Conservation (phyloP, 2,888 invertebrate species). For the Corythucha ciliata region DNA sequence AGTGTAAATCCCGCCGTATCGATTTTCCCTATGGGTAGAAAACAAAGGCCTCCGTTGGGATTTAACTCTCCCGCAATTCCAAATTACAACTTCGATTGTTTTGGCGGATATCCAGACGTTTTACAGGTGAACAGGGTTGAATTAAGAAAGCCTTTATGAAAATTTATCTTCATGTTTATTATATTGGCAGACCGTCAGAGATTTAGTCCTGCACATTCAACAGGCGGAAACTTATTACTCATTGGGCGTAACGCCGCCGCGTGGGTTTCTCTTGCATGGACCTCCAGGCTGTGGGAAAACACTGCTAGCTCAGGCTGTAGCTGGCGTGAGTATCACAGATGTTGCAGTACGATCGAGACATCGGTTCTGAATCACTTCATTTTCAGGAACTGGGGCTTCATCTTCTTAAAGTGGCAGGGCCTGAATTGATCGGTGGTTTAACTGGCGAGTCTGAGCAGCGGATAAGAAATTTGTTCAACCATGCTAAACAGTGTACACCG, state of each 20-base stretch:
- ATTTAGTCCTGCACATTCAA: slow-evolving; percentile 72
- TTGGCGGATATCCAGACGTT: slow-evolving; percentile 72
- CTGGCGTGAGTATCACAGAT: slow-evolving; percentile 55
- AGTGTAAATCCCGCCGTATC: slow-evolving; percentile 10
- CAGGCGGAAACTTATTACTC: slow-evolving; percentile 81
- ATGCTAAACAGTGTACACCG: slow-evolving; percentile 62
- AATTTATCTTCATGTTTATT: slow-evolving; percentile 20
- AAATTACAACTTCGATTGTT: slow-evolving; percentile 57
- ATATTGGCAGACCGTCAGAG: slow-evolving; percentile 52
- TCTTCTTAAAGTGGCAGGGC: slow-evolving; percentile 77
- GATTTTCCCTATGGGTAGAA: slow-evolving; percentile 7
- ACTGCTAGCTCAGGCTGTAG: slow-evolving; percentile 68
- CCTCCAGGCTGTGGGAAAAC: slow-evolving; percentile 94
- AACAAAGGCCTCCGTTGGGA: slow-evolving; percentile 18
- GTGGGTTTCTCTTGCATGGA: slow-evolving; percentile 87
- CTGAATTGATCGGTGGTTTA: slow-evolving; percentile 87
- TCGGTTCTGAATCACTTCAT: slow-evolving; percentile 29
- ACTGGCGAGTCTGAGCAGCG: slow-evolving; percentile 94
- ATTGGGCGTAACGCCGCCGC: slow-evolving; percentile 75
- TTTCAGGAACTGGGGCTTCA: slow-evolving; percentile 69
- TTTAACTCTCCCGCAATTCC: slow-evolving; percentile 41
- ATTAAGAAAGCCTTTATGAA: background rate
- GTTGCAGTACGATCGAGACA: no score
- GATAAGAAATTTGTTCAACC: slow-evolving; percentile 82
- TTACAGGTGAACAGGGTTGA: slow-evolving; percentile 45